Percentiles rank a stretch among this genome's conserved stretches.
Evolutionary conservation across 2,888 invertebrate genomes (phyloP).

Genomic region (Drosophila pegasa): DNA sequence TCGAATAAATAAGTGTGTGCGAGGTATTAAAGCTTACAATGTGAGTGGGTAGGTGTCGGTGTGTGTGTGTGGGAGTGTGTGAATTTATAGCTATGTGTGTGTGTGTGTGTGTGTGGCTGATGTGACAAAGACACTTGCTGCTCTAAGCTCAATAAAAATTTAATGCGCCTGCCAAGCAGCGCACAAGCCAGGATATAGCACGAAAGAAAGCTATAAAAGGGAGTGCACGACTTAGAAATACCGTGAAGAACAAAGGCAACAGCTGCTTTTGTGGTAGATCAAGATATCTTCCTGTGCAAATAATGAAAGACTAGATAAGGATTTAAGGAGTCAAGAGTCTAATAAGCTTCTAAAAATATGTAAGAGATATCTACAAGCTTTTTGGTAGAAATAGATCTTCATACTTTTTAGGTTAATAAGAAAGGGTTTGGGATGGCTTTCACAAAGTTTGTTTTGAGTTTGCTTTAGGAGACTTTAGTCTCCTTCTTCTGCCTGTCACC

Average conservation of each 20-base stretch:
- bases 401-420: not conserved
- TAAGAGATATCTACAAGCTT: not conserved
- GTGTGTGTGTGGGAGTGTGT: conserved; percentile 12
- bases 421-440: not conserved
- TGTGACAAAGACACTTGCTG: conserved; percentile 45
- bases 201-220: not conserved
- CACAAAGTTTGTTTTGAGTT: not conserved
- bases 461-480: not conserved
- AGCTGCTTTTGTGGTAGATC: no score
- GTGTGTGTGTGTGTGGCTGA: conserved; percentile 13
- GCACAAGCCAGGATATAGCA: conserved; percentile 33
- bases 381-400: not conserved
- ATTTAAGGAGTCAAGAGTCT: not conserved
- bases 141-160: conserved; percentile 68
- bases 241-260: not conserved
- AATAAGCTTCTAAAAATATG: not conserved
- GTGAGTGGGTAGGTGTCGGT: conserved; percentile 9
- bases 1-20: conserved; percentile 49
- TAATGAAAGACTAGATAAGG: not conserved
- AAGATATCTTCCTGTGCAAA: no score
- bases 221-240: not conserved
- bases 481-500: not conserved
- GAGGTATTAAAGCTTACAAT: not conserved
- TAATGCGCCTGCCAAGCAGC: conserved; percentile 55
- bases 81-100: conserved; percentile 6